Evolutionary conservation across 30 jellyfish, hydroid and myxozoan genomes (phyloP), one percentile per base, ranked within the genome.

Genomic region (Sanderia malayensis): DNA sequence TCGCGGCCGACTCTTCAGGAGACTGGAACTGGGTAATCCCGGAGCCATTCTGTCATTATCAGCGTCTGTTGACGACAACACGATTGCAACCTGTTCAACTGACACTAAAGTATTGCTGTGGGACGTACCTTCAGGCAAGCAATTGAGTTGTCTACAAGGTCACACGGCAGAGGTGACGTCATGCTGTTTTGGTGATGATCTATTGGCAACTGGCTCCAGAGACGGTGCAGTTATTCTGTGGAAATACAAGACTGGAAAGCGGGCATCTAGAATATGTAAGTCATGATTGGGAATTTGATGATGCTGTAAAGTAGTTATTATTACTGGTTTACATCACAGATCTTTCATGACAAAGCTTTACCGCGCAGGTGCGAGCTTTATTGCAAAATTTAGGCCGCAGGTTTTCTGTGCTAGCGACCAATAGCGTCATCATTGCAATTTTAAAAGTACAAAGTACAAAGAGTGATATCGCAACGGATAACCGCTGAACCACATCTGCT

Each of bases 141-240:
- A 82, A 20, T 13, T 66, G 17, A 67, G 62, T 20, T 67, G 89
- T 58, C 76, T 87, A 22, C 94, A 87, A 44, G 96, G 94, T 19
- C 96, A 87, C 90, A 74, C 75, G 9, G 89, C 96, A 26, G 96
- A 87, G 65, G 94, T 87, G 18, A 79, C 94, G 28, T 28, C 90
- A 10, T 87, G 96, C 29, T 61, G 94, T 58, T 87, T 87, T 61
- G 85, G 96, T 2, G 85, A 73, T 26, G 94, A 80, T 13, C 22
- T 87, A 53, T 52, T 87, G 61, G 96, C 94, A 15, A 87, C 96
- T 2, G 94, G 96, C 0, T 82, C 96, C 0, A 71, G 89, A 15
- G 96, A 87, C 67, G 96, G 96, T 7, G 77, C 57, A 28, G 86
- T 87, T 4, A 62, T 78, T 4, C 46, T 87, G 60, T 87, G 96